A percentile compares a stretch with the other conserved stretches of the same genome.
phyloP scores from a whole-genome alignment of 2,113 vertebrate genomes.

The Cinclus mexicanus region DNA sequence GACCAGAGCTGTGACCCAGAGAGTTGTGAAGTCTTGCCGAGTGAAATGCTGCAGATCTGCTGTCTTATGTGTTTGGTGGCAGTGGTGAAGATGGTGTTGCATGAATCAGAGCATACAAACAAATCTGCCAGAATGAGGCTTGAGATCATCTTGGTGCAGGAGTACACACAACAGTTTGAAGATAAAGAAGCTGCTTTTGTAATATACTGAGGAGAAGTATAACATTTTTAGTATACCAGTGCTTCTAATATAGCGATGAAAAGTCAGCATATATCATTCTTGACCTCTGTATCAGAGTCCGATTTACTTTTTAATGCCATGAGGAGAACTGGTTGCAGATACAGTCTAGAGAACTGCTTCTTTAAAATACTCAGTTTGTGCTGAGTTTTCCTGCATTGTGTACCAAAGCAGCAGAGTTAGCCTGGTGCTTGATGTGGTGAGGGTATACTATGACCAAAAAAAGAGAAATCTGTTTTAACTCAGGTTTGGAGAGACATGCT shows the following conservation, averaged over 20 bases:
- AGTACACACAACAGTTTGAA: not conserved
- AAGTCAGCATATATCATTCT: not conserved
- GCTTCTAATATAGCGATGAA: not conserved
- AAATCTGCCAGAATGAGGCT: not conserved
- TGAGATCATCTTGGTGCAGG: not conserved
- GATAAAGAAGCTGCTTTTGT: not conserved
- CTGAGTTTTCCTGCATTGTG: not conserved
- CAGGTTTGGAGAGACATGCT: not conserved
- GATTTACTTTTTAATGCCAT: not conserved
- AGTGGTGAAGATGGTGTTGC: not conserved
- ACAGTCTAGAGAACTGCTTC: not conserved
- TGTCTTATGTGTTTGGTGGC: not conserved
- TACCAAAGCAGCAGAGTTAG: not conserved
- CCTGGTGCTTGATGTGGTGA: not conserved
- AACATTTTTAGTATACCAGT: not conserved
- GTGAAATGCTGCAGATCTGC: not conserved
- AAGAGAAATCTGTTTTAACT: not conserved
- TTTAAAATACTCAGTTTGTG: not conserved
- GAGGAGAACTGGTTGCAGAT: not conserved
- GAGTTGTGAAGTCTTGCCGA: not conserved
- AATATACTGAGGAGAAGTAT: not conserved
- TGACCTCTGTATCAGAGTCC: not conserved
- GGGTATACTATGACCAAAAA: not conserved
- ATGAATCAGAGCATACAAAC: not conserved
- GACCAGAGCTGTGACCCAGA: not conserved